Evolutionary conservation across 2,888 invertebrate genomes (phyloP).

Genomic region (Tetropium fuscum): DNA sequence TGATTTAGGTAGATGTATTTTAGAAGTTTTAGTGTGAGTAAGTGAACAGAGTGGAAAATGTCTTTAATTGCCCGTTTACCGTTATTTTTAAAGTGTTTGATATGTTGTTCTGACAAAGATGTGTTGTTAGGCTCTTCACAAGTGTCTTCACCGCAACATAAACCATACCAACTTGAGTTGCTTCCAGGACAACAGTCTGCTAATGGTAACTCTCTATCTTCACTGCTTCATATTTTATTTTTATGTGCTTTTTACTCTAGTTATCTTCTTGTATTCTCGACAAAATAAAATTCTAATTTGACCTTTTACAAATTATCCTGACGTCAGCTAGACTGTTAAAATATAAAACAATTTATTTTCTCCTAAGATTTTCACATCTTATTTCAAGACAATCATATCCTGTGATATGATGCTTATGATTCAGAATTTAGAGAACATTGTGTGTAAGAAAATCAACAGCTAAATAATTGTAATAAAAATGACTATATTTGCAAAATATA

Average conservation of each 20-base stretch:
- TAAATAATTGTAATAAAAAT: too few relatives aligned
- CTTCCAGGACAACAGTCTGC: constrained; percentile 74
- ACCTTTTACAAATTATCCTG: too few relatives aligned
- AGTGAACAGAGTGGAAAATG: constrained; percentile 35
- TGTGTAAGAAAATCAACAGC: too few relatives aligned
- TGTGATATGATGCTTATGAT: too few relatives aligned
- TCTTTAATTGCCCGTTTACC: constrained; percentile 48
- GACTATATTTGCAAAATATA: too few relatives aligned
- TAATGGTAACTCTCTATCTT: constrained; percentile 77
- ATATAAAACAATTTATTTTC: too few relatives aligned
- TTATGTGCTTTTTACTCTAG: constrained; percentile 27
- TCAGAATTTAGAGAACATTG: too few relatives aligned
- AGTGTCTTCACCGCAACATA: constrained; percentile 66
- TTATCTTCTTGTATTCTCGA: too few relatives aligned
- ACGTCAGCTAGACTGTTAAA: too few relatives aligned
- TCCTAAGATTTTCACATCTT: too few relatives aligned
- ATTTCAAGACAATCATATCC: too few relatives aligned
- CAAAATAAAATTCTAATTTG: too few relatives aligned
- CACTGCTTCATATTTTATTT: constrained; percentile 34
- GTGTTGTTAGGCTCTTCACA: constrained; percentile 66
- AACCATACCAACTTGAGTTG: constrained; percentile 66
- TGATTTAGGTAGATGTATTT: constrained; percentile 31
- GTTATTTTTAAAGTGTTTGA: constrained; percentile 52
- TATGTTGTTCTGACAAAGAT: constrained; percentile 64
- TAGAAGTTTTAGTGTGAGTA: constrained; percentile 10